phyloP scores from a whole-genome alignment of 2,797 vertebrate species.

The Pangasius macronema region DNA sequence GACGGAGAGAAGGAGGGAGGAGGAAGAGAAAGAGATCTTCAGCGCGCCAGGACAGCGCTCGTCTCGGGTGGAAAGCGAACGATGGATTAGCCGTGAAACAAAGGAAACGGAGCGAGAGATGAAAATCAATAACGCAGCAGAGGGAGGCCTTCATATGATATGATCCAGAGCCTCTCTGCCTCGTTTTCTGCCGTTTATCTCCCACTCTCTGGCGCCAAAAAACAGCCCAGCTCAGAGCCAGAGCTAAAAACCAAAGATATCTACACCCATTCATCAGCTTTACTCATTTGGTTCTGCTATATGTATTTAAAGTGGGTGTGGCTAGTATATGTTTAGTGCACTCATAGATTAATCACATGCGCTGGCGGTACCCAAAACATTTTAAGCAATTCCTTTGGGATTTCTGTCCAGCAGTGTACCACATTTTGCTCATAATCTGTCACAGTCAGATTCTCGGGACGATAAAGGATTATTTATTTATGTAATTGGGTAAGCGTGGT shows the following conservation, averaged over 20 bases:
- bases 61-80: slow-evolving; percentile 57
- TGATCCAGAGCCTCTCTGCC: slow-evolving; percentile 57
- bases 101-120: slow-evolving; percentile 34
- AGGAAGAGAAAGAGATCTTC: slow-evolving; percentile 10
- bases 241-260: background rate
- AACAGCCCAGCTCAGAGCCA: too few species aligned
- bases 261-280: background rate
- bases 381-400: background rate
- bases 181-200: slow-evolving; percentile 27
- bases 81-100: slow-evolving; percentile 33
- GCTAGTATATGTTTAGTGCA: background rate
- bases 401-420: background rate
- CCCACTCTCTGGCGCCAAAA: slow-evolving; percentile 7
- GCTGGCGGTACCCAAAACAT: background rate
- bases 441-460: background rate
- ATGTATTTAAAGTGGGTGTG: background rate
- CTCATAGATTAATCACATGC: background rate
- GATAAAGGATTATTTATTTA: background rate
- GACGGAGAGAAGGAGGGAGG: background rate
- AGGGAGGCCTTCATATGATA: slow-evolving; percentile 60
- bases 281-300: background rate
- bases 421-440: background rate
- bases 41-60: slow-evolving; percentile 65
- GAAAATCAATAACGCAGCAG: slow-evolving; percentile 72
- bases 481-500: background rate